phyloP scores from a whole-genome alignment of 2,113 vertebrate genomes.

The Hiodon alosoides region DNA sequence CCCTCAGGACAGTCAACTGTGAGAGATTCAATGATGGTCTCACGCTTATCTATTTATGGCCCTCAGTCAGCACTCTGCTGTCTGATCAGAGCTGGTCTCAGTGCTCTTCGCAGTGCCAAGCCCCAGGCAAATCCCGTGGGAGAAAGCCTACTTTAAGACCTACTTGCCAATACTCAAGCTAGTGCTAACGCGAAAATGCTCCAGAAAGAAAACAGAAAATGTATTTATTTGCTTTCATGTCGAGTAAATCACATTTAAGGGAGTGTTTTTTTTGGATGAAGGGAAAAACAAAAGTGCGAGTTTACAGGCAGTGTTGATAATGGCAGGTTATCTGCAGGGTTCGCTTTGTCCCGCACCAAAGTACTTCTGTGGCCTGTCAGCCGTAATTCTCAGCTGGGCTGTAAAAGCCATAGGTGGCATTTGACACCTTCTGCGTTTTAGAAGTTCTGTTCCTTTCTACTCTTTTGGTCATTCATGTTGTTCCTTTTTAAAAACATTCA shows the following conservation, averaged over 20 bases:
- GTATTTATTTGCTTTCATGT: conserved; percentile 40
- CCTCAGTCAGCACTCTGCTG: not conserved
- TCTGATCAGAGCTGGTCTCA: not conserved
- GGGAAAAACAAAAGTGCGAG: not conserved
- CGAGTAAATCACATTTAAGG: conserved; percentile 17
- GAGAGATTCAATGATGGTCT: not conserved
- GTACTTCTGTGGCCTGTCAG: not conserved
- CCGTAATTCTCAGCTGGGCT: not conserved
- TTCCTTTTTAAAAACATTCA: conserved; percentile 3
- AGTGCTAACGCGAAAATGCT: not conserved
- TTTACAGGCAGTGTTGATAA: conserved; percentile 1
- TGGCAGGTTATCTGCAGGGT: not conserved
- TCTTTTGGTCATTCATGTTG: conserved; percentile 16
- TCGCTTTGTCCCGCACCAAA: not conserved
- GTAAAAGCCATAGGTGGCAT: not conserved
- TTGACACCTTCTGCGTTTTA: conserved; percentile 1
- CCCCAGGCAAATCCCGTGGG: not conserved
- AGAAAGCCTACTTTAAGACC: no score
- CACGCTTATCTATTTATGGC: conserved; percentile 3
- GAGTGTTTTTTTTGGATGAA: conserved; percentile 15
- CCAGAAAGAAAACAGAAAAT: conserved; percentile 61
- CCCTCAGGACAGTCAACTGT: conserved; percentile 1
- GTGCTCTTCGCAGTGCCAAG: not conserved
- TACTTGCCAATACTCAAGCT: no score
- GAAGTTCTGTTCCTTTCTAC: not conserved